Base-by-base conservation (phyloP, 2,797 vertebrate genomes). In the Melanotaenia boesemani region DNA sequence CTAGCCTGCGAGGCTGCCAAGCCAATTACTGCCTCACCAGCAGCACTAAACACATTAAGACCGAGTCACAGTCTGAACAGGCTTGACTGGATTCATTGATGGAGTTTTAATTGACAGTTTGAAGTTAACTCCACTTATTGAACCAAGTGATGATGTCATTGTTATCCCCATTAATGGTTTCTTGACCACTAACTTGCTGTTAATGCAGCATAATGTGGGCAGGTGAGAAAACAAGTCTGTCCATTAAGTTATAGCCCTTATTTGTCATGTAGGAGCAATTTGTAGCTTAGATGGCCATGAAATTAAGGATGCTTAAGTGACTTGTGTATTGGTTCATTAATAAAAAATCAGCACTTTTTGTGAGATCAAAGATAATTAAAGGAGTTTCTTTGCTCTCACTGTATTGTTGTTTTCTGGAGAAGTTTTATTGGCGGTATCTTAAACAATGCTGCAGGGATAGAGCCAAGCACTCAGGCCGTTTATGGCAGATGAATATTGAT, bases 401-500 rank as follows among this genome's bases (percentile, higher is more conserved):
- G 56, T 28, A 63, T 32, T 52, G 61, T 87, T 84, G 79, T 87
- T 74, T 81, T 83, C 74, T 68, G 52, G 58, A 74, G 48, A 46
- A 15, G 52, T 32, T 67, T 77, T 82, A 72, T 71, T 52, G 34
- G 44, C 37, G 76, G 73, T 77, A 81, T 67, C 72, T 69, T 82
- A 78, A 62, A 67, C 15, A 2, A 34, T 52, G 54, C 71, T 76
- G 62, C 58, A 70, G 80, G 76, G 77, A 75, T 28, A 34, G 50
- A 72, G 48, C 70, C 34, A 36, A n/a, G 46, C 63, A 65, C 88
- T 89, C 50, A 1, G 81, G 87, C 88, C 75, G 82, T 91, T n/a
- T n/a, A 86, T 88, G 91, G 83, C 55, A 68, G 87, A 93, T 94
- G 77, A 94, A 94, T 94, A 94, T 93, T 94, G 85, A 94, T 93